Conservation (phyloP, 2,113 vertebrate genomes). For the Tringa solitaria region DNA sequence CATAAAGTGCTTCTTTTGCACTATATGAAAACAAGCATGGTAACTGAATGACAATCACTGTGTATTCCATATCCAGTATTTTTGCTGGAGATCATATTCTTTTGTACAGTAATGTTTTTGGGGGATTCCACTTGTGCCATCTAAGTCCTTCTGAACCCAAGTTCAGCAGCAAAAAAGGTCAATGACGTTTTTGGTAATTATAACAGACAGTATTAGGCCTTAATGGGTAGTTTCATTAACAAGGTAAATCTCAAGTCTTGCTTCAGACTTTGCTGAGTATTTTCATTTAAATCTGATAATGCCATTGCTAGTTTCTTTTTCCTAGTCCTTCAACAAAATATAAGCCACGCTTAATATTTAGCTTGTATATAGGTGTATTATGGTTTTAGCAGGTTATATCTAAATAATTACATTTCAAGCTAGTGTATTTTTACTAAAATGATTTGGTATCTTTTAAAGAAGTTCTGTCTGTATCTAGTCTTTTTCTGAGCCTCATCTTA, state of each 20-base stretch:
- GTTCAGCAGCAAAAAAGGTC: background rate
- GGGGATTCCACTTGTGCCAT: background rate
- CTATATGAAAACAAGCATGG: background rate
- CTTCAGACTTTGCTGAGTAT: background rate
- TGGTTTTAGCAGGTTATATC: background rate
- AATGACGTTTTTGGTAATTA: background rate
- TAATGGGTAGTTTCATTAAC: background rate
- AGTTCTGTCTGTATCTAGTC: background rate
- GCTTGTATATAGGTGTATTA: background rate
- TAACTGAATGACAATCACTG: background rate
- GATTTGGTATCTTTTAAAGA: background rate
- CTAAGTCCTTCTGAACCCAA: background rate
- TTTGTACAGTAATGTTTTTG: background rate
- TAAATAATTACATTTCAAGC: background rate
- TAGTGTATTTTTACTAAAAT: background rate
- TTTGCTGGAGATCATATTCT: background rate
- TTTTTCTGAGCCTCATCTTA: background rate
- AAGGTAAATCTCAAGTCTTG: background rate
- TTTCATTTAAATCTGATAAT: background rate
- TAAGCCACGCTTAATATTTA: fast-evolving
- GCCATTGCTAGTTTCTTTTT: background rate
- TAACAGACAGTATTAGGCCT: background rate
- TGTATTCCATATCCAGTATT: background rate
- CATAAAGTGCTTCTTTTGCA: background rate
- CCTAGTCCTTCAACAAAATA: background rate